Evolutionary conservation across 2,888 invertebrate genomes (phyloP).

Genomic region (Folsomia candida): DNA sequence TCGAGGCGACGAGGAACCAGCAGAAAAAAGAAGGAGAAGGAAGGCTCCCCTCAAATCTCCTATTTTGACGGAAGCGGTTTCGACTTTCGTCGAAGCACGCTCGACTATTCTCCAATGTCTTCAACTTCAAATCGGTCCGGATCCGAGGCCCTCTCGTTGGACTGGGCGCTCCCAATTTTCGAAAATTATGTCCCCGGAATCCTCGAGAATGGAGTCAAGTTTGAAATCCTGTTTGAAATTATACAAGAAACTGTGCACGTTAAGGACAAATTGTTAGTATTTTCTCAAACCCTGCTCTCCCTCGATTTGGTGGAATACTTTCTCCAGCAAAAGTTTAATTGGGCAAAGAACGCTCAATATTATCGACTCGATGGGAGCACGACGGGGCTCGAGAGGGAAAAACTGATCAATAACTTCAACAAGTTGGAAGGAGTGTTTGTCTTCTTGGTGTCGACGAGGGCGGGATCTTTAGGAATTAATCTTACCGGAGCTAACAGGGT

Average conservation of each 20-base stretch:
- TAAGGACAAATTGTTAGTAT: slow-evolving; percentile 88
- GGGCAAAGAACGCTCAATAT: slow-evolving; percentile 88
- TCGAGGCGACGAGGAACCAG: slow-evolving; percentile 22
- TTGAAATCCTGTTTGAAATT: slow-evolving; percentile 88
- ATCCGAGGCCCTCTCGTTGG: slow-evolving; percentile 48
- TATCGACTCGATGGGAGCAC: slow-evolving; percentile 88
- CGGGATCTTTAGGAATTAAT: slow-evolving; percentile 95
- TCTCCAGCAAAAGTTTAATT: slow-evolving; percentile 91
- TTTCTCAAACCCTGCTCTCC: slow-evolving; percentile 83
- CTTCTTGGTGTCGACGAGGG: slow-evolving; percentile 93
- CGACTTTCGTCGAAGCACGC: background rate
- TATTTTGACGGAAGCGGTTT: slow-evolving; percentile 17
- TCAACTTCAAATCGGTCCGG: background rate
- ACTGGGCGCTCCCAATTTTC: slow-evolving; percentile 70
- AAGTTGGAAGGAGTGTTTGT: slow-evolving; percentile 78
- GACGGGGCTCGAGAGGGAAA: slow-evolving; percentile 88
- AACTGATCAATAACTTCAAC: slow-evolving; percentile 94
- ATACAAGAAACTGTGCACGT: slow-evolving; percentile 80
- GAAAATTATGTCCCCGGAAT: slow-evolving; percentile 84
- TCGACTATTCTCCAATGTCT: background rate
- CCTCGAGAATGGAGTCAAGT: slow-evolving; percentile 90
- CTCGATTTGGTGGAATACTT: slow-evolving; percentile 89
- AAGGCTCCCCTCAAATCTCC: slow-evolving; percentile 1
- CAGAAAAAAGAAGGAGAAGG: slow-evolving; percentile 5
- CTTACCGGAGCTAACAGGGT: slow-evolving; percentile 96